phyloP scores from a whole-genome alignment of 2,797 vertebrate species.

The Phrynocephalus forsythii region DNA sequence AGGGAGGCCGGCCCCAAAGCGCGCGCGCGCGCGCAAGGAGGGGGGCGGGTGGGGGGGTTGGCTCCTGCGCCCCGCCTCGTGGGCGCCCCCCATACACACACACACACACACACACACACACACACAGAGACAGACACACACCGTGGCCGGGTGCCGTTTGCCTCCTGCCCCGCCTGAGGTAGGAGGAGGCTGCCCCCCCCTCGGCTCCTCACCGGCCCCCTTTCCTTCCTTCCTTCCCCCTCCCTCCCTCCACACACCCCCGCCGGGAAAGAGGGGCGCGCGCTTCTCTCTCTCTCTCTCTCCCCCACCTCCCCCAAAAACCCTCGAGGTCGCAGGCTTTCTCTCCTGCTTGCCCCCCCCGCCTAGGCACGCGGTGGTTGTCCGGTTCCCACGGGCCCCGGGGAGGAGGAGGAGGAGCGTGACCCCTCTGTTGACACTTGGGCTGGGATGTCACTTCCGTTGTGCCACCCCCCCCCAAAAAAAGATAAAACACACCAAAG shows the following conservation, averaged over 20 bases:
- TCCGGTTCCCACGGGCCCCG: background rate
- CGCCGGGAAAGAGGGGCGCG: background rate
- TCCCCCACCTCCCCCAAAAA: no score
- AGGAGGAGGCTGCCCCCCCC: no score
- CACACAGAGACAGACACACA: no score
- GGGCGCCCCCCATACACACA: background rate
- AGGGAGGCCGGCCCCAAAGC: background rate
- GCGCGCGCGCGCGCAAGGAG: background rate
- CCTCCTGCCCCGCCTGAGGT: background rate
- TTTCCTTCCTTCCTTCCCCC: accelerated
- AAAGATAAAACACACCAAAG: background rate
- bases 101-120: no score
- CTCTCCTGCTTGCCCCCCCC: no score
- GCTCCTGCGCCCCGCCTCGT: background rate
- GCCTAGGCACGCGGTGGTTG: no score
- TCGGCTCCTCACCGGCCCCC: background rate
- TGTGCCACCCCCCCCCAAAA: background rate
- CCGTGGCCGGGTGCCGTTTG: background rate
- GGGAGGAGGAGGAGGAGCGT: background rate
- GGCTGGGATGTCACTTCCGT: background rate
- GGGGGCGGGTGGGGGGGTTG: background rate
- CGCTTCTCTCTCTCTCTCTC: no score
- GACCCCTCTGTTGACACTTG: no score
- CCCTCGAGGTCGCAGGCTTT: background rate
- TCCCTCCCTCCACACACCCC: no score